Percentiles rank a stretch among this genome's conserved stretches.
phyloP scores from a whole-genome alignment of 2,113 vertebrate species.

The Daboia siamensis region DNA sequence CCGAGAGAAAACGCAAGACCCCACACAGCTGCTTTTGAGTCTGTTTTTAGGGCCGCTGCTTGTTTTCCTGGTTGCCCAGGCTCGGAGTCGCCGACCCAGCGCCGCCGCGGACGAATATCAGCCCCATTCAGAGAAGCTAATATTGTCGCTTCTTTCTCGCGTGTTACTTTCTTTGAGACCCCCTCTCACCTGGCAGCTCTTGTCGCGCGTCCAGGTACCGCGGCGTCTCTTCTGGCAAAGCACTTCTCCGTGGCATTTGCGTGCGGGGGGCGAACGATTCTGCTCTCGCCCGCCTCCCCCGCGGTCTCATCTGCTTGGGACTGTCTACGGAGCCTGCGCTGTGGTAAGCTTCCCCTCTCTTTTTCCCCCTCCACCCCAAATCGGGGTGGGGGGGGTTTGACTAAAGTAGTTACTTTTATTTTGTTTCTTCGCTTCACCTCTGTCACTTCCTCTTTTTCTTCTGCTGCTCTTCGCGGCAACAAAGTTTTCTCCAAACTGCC shows the following conservation, averaged over 20 bases:
- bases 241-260: constrained; percentile 38
- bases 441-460: neutral
- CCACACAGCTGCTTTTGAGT: constrained; percentile 54
- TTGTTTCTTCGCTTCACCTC: neutral
- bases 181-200: neutral
- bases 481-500: constrained; percentile 41
- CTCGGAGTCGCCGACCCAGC: constrained; percentile 17
- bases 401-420: constrained; percentile 18
- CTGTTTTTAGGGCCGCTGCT: neutral
- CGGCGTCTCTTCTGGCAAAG: neutral
- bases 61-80: constrained; percentile 1
- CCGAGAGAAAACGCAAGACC: constrained; percentile 69
- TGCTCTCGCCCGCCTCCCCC: constrained; percentile 12
- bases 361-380: neutral
- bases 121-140: constrained; percentile 54
- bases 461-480: constrained; percentile 36
- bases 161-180: constrained; percentile 59
- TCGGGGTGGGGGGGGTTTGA: constrained; percentile 10
- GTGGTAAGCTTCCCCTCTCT: constrained; percentile 58
- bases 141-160: constrained; percentile 26
- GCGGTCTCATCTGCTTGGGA: constrained; percentile 50
- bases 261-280: constrained; percentile 35
- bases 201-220: neutral
- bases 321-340: constrained; percentile 38
- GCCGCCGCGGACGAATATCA: constrained; percentile 73